A percentile compares a stretch with the other conserved stretches of the same genome.
Evolutionary conservation across 2,797 vertebrate genomes (phyloP).

Genomic region (Streptopelia turtur): DNA sequence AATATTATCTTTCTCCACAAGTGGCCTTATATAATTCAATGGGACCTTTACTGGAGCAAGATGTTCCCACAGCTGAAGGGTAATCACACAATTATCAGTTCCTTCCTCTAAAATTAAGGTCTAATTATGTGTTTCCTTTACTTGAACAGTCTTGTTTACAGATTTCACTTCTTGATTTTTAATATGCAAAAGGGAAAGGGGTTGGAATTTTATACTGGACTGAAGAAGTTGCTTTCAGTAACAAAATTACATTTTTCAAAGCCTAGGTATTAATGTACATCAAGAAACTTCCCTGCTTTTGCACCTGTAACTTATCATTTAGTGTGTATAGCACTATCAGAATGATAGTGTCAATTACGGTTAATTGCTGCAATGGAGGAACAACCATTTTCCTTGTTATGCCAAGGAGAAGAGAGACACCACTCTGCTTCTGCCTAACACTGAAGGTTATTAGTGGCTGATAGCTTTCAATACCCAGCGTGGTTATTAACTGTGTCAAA

Average conservation of each 20-base stretch:
- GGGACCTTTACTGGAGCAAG: slow-evolving; percentile 1
- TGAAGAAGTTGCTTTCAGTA: not conserved
- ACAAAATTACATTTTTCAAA: not conserved
- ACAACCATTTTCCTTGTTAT: not conserved
- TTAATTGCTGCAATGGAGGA: not conserved
- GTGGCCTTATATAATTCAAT: not conserved
- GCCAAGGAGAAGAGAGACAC: not conserved
- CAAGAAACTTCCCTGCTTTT: not conserved
- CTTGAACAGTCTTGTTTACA: slow-evolving; percentile 17
- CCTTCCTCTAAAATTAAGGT: slow-evolving; percentile 49
- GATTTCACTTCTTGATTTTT: slow-evolving; percentile 25
- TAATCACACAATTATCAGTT: slow-evolving; percentile 49
- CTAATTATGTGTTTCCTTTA: slow-evolving; percentile 50
- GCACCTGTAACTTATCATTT: not conserved
- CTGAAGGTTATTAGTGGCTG: not conserved
- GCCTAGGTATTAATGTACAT: not conserved
- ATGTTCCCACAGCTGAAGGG: slow-evolving; percentile 19
- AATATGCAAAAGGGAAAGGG: not conserved
- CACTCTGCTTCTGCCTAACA: not conserved
- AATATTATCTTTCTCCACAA: not conserved
- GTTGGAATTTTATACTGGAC: not conserved
- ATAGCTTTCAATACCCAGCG: not conserved
- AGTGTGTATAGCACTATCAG: not conserved
- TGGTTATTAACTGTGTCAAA: not conserved
- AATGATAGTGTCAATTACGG: not conserved